A percentile compares a stretch with the other conserved stretches of the same genome.
phyloP scores from a whole-genome alignment of 2,888 invertebrate genomes.

The Melanchra persicariae region DNA sequence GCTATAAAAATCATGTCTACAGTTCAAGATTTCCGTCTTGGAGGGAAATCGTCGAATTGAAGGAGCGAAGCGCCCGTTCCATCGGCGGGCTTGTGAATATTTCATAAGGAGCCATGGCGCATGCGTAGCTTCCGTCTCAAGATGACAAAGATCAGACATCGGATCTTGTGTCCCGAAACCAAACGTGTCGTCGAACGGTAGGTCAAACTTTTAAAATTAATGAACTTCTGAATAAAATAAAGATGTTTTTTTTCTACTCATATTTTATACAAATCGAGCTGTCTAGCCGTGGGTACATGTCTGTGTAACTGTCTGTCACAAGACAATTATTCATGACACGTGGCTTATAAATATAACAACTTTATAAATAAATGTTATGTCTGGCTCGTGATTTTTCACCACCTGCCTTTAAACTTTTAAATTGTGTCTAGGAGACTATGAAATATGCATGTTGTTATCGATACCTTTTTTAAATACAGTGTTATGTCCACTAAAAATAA shows the following conservation, averaged over 20 bases:
- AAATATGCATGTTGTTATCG: slow-evolving; percentile 33
- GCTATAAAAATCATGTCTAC: slow-evolving; percentile 68
- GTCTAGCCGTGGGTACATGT: slow-evolving; percentile 26
- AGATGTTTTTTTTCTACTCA: slow-evolving; percentile 1
- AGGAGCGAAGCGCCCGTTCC: slow-evolving; percentile 60
- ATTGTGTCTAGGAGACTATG: slow-evolving; percentile 33
- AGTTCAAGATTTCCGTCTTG: slow-evolving; percentile 67
- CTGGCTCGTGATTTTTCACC: slow-evolving; percentile 19
- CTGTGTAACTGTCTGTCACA: slow-evolving; percentile 47
- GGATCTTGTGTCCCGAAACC: slow-evolving; percentile 41
- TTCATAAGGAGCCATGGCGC: slow-evolving; percentile 69
- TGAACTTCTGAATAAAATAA: background rate
- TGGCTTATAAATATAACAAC: slow-evolving; percentile 38
- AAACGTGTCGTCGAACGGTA: slow-evolving; percentile 37
- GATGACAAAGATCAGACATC: slow-evolving; percentile 66
- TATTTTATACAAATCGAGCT: slow-evolving; percentile 11
- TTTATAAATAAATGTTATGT: slow-evolving; percentile 19
- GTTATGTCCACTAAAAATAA: background rate
- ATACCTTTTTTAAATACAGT: slow-evolving; percentile 6
- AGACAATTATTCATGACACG: slow-evolving; percentile 48
- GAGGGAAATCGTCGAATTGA: slow-evolving; percentile 66
- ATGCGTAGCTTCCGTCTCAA: slow-evolving; percentile 67
- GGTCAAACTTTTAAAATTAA: slow-evolving; percentile 18
- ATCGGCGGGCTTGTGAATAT: slow-evolving; percentile 69
- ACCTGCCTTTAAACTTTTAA: slow-evolving; percentile 46